A percentile compares a stretch with the other conserved stretches of the same genome.
phyloP scores from a whole-genome alignment of 2,888 invertebrate genomes.

The Drosophila vallismaia region DNA sequence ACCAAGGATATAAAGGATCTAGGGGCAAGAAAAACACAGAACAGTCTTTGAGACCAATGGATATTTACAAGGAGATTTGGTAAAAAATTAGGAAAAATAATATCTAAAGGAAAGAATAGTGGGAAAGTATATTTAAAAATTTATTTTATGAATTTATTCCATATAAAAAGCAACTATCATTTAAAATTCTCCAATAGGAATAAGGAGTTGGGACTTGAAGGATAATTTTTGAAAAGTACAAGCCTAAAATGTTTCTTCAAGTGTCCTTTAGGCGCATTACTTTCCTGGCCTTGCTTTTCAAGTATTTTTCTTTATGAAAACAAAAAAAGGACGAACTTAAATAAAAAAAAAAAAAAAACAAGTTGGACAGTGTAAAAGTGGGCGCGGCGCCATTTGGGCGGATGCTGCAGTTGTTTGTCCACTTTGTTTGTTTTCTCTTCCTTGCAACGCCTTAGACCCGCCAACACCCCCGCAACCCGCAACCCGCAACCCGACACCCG shows the following conservation, averaged over 20 bases:
- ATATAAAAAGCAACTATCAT: too few species aligned
- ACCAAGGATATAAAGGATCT: too few species aligned
- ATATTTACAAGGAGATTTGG: neutral
- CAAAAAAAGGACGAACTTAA: neutral
- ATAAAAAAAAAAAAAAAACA: neutral
- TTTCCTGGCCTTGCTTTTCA: constrained; percentile 2
- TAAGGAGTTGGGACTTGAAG: too few species aligned
- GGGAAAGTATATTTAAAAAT: neutral
- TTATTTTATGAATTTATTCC: neutral
- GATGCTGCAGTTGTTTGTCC: constrained; percentile 64
- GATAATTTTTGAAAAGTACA: too few species aligned
- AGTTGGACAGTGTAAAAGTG: neutral
- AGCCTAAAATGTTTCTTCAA: neutral
- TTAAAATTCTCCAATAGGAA: too few species aligned
- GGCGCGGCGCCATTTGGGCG: constrained; percentile 50
- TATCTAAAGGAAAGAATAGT: neutral
- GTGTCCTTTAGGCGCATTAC: neutral
- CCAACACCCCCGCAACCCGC: neutral
- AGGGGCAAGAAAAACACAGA: neutral
- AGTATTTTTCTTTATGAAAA: neutral
- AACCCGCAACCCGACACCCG: too few species aligned
- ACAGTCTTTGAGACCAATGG: neutral
- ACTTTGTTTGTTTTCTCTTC: constrained; percentile 43
- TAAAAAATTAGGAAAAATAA: too few species aligned
- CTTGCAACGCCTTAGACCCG: constrained; percentile 22